Evolutionary conservation across 1,140 invertebrate genomes (phyloP).

Genomic region (Zelostemma sp.): DNA sequence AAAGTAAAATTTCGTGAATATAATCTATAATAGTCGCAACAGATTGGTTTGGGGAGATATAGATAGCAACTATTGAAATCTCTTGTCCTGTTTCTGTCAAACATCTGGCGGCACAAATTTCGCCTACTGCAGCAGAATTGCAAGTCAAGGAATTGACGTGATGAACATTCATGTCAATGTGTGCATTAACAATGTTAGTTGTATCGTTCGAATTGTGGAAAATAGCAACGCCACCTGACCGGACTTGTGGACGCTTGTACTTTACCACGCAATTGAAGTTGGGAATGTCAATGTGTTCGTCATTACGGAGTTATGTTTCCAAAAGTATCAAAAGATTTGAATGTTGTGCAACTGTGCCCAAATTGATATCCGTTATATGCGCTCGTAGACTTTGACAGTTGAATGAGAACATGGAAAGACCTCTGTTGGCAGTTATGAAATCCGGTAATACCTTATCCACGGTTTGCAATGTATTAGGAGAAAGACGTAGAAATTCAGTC

Average conservation of each 20-base stretch:
- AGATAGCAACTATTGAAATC: too few species aligned
- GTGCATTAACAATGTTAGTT: neutral
- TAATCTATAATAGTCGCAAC: too few species aligned
- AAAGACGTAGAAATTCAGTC: neutral
- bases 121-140: too few species aligned
- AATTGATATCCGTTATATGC: constrained; percentile 13
- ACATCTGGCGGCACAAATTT: too few species aligned
- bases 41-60: too few species aligned
- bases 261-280: constrained; percentile 15
- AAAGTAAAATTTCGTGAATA: too few species aligned
- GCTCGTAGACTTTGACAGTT: constrained; percentile 32
- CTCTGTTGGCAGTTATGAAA: neutral
- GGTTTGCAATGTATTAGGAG: neutral
- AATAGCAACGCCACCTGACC: constrained; percentile 3
- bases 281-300: constrained; percentile 14
- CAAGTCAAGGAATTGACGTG: too few species aligned
- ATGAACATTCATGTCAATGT: too few species aligned
- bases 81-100: too few species aligned
- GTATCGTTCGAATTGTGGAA: neutral
- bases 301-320: constrained; percentile 21
- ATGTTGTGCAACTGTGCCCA: constrained; percentile 10
- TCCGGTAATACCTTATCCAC: neutral
- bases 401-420: constrained; percentile 18
- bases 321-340: constrained; percentile 20
- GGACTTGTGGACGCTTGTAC: neutral